Evolutionary conservation across 2,797 vertebrate species (phyloP).

Genomic region (Ctenopoma multispine): DNA sequence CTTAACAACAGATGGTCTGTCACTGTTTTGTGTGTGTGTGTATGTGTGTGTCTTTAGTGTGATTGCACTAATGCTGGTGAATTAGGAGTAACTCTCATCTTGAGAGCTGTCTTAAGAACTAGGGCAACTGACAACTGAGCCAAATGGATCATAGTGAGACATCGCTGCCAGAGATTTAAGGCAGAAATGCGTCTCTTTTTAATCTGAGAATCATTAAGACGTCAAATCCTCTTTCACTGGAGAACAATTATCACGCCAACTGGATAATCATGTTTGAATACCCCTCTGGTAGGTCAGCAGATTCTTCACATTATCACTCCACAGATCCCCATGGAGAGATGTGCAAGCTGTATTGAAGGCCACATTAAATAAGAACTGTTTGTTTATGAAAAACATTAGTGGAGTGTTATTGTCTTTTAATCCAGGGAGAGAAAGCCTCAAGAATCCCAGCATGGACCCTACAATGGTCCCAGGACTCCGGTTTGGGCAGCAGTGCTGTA

Average conservation of each 20-base stretch:
- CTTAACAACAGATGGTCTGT: slow-evolving; percentile 9
- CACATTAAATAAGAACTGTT: slow-evolving; percentile 4
- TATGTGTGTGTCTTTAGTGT: slow-evolving; percentile 12
- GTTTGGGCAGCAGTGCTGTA: not conserved
- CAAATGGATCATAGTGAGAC: slow-evolving; percentile 31
- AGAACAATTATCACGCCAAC: slow-evolving; percentile 26
- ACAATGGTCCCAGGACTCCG: slow-evolving; percentile 13
- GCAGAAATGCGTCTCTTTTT: slow-evolving; percentile 41
- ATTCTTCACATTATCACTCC: slow-evolving; percentile 19
- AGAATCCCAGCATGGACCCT: not conserved
- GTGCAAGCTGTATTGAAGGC: not conserved
- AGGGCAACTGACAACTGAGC: slow-evolving; percentile 15
- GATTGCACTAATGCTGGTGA: slow-evolving; percentile 8
- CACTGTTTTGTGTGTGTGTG: slow-evolving; percentile 25
- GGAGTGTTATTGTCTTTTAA: not conserved
- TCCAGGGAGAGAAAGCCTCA: not conserved
- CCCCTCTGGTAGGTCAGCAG: slow-evolving; percentile 30
- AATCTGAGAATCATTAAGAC: slow-evolving; percentile 59
- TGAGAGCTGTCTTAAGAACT: slow-evolving; percentile 41
- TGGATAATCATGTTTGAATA: slow-evolving; percentile 61
- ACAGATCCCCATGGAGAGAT: slow-evolving; percentile 22
- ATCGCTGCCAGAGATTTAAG: slow-evolving; percentile 25
- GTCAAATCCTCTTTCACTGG: slow-evolving; percentile 60
- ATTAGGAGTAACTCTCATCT: slow-evolving; percentile 42
- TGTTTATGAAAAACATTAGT: not conserved